phyloP scores from a whole-genome alignment of 2,113 vertebrate species.

The Centropus unirufus region DNA sequence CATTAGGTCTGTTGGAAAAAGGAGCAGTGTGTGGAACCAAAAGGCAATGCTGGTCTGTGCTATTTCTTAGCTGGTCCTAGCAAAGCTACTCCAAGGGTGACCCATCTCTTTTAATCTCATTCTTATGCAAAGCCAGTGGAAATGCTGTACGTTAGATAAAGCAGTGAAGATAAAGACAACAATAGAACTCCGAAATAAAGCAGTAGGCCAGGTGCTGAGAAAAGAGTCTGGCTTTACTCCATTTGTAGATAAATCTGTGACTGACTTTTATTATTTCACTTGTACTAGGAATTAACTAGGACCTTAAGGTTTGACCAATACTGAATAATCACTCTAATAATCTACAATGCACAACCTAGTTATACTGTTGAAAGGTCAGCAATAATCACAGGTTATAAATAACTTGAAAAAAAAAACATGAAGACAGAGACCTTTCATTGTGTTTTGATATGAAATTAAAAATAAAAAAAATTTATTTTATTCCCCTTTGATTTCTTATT shows the following conservation, averaged over 20 bases:
- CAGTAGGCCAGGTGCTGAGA: background rate
- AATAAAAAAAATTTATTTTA: too few species aligned
- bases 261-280: background rate
- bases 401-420: constrained; percentile 6
- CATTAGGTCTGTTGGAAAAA: background rate
- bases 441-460: constrained; percentile 6
- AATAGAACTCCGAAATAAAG: constrained; percentile 7
- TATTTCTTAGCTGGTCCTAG: background rate
- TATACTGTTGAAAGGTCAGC: background rate
- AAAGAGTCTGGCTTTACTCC: background rate
- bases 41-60: background rate
- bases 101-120: background rate
- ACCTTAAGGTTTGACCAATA: background rate
- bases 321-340: background rate
- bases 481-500: constrained; percentile 29
- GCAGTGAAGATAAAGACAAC: background rate
- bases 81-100: background rate
- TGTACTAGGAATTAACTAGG: constrained; percentile 16
- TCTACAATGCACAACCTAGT: background rate
- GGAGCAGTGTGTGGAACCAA: background rate
- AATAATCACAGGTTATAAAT: constrained; percentile 42
- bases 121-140: background rate
- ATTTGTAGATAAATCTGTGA: background rate
- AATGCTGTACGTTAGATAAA: background rate
- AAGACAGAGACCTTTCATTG: background rate